Evolutionary conservation across 1,140 invertebrate species (phyloP).

Genomic region (Olivierus martensii): DNA sequence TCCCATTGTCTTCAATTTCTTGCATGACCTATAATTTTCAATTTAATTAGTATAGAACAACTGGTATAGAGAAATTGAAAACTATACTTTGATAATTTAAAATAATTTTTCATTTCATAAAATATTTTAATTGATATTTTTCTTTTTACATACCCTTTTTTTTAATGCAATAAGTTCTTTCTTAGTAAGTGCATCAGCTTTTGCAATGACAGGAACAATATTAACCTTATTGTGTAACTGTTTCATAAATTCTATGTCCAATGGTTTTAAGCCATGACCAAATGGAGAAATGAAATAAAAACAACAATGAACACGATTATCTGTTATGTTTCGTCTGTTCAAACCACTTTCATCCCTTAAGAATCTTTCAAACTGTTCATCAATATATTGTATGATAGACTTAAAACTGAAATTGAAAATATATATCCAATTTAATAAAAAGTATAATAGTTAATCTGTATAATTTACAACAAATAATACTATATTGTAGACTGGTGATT

Average conservation of each 20-base stretch:
- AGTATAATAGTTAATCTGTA: too few species aligned
- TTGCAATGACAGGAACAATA: conserved; percentile 97
- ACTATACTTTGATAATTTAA: too few species aligned
- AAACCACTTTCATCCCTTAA: conserved; percentile 79
- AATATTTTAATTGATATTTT: too few species aligned
- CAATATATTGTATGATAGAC: conserved; percentile 79
- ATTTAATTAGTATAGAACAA: too few species aligned
- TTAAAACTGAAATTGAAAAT: conserved; percentile 22
- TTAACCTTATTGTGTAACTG: conserved; percentile 91
- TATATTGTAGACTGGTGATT: too few species aligned
- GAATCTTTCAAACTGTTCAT: conserved; percentile 81
- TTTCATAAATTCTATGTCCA: conserved; percentile 99
- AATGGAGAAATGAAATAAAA: conserved; percentile 99
- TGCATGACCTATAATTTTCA: conserved; percentile 22
- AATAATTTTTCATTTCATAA: too few species aligned
- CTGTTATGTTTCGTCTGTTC: conserved; percentile 79
- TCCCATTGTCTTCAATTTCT: conserved; percentile 37
- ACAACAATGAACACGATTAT: conserved; percentile 90
- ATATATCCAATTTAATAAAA: too few species aligned
- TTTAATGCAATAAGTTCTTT: conserved; percentile 84
- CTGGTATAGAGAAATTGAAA: too few species aligned
- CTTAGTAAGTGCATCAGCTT: conserved; percentile 93
- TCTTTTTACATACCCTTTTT: conserved; percentile 43
- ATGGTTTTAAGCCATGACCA: conserved; percentile 85
- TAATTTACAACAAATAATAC: too few species aligned